Percentiles rank a stretch among this genome's conserved stretches.
These are phyloP conservation scores for Eulacestoma nigropectus DNA, from an alignment of 2,113 vertebrate species.

Conservation along the genomic window DNA sequence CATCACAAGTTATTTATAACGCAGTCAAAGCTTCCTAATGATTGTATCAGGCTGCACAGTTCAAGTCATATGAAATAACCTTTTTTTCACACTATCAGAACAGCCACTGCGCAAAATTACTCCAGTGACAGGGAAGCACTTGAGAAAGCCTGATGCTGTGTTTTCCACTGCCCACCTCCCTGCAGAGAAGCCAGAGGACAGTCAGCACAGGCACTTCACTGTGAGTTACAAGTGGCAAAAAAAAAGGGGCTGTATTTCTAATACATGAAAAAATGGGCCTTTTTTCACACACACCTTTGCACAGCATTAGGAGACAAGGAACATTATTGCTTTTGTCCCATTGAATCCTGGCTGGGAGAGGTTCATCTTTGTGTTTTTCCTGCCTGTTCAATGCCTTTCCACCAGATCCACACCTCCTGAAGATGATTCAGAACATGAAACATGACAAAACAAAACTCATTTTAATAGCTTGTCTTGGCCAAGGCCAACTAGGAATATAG, in stretches of 20 bases:
- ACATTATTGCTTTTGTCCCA: not conserved
- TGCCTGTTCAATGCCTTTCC: not conserved
- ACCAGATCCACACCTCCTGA: not conserved
- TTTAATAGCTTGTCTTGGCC: slow-evolving; percentile 26
- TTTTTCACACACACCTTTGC: not conserved
- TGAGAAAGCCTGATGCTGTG: accelerated
- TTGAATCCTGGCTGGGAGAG: not conserved
- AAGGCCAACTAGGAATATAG: not conserved
- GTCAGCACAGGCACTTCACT: not conserved
- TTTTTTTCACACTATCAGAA: not conserved
- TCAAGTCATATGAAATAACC: not conserved
- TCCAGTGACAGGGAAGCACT: not conserved
- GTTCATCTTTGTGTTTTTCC: not conserved
- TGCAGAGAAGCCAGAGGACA: not conserved
- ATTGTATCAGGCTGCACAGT: not conserved
- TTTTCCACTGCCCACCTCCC: not conserved
- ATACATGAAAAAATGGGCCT: not conserved
- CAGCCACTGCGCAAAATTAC: not conserved
- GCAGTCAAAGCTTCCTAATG: not conserved
- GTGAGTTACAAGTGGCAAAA: not conserved
- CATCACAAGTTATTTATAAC: not conserved
- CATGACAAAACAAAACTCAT: not conserved
- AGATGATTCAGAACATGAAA: slow-evolving; percentile 43
- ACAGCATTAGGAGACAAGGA: not conserved
- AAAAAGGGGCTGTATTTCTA: not conserved